Evolutionary conservation across 2,888 invertebrate species (phyloP), one percentile per base, ranked within the genome.

Genomic region (Mycalesis mineus): DNA sequence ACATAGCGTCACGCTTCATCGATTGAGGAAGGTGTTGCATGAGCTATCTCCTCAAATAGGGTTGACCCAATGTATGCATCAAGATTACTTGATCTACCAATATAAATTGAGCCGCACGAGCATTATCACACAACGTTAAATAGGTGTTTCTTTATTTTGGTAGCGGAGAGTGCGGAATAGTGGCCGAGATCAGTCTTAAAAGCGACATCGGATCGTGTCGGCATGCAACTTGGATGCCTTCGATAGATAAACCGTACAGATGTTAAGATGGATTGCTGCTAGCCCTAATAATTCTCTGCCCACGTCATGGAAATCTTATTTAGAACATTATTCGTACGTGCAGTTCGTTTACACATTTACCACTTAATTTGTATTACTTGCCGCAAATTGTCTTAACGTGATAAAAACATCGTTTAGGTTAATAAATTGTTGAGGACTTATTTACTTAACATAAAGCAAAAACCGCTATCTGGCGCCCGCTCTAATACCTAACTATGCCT

Each of bases 241-340:
- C 67, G 66, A 77, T 76, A 80, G 86, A 88, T 87, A 87, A 80
- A 63, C 41, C 41, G 58, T 70, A 54, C 69, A 75, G 78, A 80
- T 77, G 70, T 71, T 65, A 68, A 75, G 75, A 77, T 68, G 67
- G 63, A 69, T 67, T 65, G 61, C 58, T 60, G 63, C 64, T 65
- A 66, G 65, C 56, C 59, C 65, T 68, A 63, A 59, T 66, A 66
- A 65, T 60, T 66, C 63, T 64, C 68, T 60, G 57, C 66, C 64
- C 67, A 69, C 68, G 64, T 66, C 63, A 65, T 63, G 60, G 53
- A 55, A 61, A 58, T 58, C 50, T 62, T 61, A 61, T 65, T 63
- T 58, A 63, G 60, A 64, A 53, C 57, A 61, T 57, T 60, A 59
- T 60, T 41, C 37, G 44, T 57, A 57, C 40, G 51, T 61, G 53